phyloP scores from a whole-genome alignment of 2,888 invertebrate genomes.

The Sialis lutaria region DNA sequence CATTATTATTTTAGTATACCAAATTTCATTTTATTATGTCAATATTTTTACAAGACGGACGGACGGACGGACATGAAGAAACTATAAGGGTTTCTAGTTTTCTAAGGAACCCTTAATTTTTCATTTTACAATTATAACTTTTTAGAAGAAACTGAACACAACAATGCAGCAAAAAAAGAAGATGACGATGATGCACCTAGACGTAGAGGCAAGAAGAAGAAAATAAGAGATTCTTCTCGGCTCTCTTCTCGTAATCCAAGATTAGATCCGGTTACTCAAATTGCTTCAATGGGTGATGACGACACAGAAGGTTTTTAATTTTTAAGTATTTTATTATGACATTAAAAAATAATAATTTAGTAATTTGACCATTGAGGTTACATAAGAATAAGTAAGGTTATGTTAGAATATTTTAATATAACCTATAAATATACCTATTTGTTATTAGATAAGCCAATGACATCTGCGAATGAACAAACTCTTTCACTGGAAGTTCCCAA shows the following conservation, averaged over 20 bases:
- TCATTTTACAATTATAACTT: constrained; percentile 7
- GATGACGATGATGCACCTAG: constrained; percentile 39
- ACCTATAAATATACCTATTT: too few species aligned
- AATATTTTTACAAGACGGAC: too few species aligned
- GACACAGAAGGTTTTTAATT: not conserved
- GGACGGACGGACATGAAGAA: too few species aligned
- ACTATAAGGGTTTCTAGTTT: too few species aligned
- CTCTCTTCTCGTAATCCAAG: constrained; percentile 22
- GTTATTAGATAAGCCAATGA: not conserved
- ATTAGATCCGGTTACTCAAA: constrained; percentile 55
- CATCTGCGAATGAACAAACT: constrained; percentile 11
- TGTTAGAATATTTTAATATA: too few species aligned
- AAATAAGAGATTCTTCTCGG: constrained; percentile 19
- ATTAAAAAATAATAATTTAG: too few species aligned
- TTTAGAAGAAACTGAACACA: constrained; percentile 15
- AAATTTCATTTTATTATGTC: too few species aligned
- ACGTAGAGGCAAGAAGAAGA: constrained; percentile 34
- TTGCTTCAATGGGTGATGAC: constrained; percentile 12
- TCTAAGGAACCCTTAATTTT: too few species aligned
- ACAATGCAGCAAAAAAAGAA: constrained; percentile 33
- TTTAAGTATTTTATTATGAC: not conserved
- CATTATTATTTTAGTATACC: too few species aligned
- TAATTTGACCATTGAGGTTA: too few species aligned
- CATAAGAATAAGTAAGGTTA: too few species aligned
- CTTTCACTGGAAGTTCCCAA: not conserved